Evolutionary conservation across 2,888 invertebrate species (phyloP), one percentile per base, ranked within the genome.

Genomic region (Graphium colonna): DNA sequence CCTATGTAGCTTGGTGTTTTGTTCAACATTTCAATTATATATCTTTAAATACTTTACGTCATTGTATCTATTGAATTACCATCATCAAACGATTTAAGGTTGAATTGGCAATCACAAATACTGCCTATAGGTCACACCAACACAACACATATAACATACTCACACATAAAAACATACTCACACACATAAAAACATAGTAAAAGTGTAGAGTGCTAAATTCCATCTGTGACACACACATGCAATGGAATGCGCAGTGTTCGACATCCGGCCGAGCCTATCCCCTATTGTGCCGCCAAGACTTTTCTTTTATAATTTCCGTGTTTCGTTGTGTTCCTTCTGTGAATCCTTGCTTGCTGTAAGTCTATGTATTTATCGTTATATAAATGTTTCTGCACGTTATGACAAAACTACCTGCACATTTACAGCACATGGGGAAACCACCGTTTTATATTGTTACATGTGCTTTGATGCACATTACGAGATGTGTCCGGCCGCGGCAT

Each of bases 401-500:
- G 79, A 80, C 82, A 79, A 67, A 53, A 81, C 80, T 82, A 79
- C 75, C 77, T 79, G 86, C 88, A 89, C 87, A 79, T 77, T 74
- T 77, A 75, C 73, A 74, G 84, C 86, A 86, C 84, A 79, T 72
- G 63, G 76, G 72, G 79, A 17, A 80, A 79, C 78, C 69, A 79
- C 77, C 70, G 73, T 79, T 79, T 73, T 76, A 75, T 75, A 77
- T 77, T 75, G 77, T 71, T 74, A 75, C 79, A 78, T 74, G 88
- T 87, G 87, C 86, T 84, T 86, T 83, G 78, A 82, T 82, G 85
- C 86, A 87, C 85, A 82, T 71, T 61, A 71, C 74, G 73, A 73
- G 71, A 73, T 73, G 70, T 60, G 74, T 70, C 71, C 79, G 77
- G 77, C 77, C 73, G 77, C 82, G 87, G 84, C 82, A 85, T 87